Base-by-base conservation (phyloP, 2,113 vertebrate species). In the Anguilla rostrata region DNA sequence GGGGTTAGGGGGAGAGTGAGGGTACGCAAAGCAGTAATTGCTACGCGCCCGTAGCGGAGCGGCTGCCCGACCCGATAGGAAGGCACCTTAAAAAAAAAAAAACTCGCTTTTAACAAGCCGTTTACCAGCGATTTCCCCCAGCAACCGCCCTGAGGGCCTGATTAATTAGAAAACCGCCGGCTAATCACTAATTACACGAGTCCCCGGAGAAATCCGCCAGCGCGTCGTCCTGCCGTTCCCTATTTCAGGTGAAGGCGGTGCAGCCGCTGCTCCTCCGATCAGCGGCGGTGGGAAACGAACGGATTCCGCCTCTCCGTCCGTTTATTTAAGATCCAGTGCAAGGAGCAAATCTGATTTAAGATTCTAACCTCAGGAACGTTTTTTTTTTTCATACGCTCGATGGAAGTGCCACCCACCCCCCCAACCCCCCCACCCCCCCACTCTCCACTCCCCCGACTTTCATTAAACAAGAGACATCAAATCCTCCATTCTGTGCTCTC, bases 121-220 rank as follows among this genome's bases (percentile, higher is more conserved):
- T 88, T 90, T 91, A 91, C 90, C 88, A 89, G 91, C 86, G 87
- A 90, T 92, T 94, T 89, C 87, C 90, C 90, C 89, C 89, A 88
- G 71, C 81, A 66, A 86, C 80, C 87, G 82, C 53, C 83, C 53
- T 71, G 84, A 86, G 53, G 84, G 81, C 71, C 82, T 88, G 66
- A 92, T 94, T 95, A 92, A 95, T 95, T 94, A 94, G 91, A 93
- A 90, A 91, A 85, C 92, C 92, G 90, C 89, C 87, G 87, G 89
- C 91, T 94, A 94, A 94, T 94, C 91, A 92, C 91, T 91, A 92
- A 93, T 89, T 89, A 90, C 90, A 90, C 88, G 82, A 84, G 49
- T 84, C 43, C 84, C 43, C 26, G 0, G 41, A 78, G 84, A 84
- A 46, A 34, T 66, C 22, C 41, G 5, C 75, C 39, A 40, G 34